Evolutionary conservation across 2,888 invertebrate species (phyloP).

Genomic region (Sinotaia quadrata): DNA sequence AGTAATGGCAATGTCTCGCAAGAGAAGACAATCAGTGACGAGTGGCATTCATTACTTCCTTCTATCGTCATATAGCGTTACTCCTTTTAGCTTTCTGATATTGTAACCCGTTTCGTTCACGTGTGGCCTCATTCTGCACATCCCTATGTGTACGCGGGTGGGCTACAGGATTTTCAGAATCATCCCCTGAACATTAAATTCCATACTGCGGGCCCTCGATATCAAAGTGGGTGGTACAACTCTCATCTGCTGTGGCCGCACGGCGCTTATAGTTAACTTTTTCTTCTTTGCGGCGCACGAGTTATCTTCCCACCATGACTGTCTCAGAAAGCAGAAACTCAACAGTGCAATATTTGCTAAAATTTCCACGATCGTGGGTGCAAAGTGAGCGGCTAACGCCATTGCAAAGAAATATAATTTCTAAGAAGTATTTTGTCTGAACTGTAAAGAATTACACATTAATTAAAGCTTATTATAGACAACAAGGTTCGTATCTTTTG

Average conservation of each 20-base stretch:
- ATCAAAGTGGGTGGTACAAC: conserved; percentile 29
- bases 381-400: conserved; percentile 26
- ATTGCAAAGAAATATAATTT: too few relatives aligned
- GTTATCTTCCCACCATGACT: neutral
- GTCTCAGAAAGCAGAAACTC: neutral
- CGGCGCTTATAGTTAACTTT: neutral
- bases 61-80: conserved; percentile 24
- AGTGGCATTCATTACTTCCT: conserved; percentile 28
- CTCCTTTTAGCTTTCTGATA: neutral
- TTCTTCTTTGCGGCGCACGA: neutral
- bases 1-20: neutral
- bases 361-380: conserved; percentile 22
- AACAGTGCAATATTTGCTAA: neutral
- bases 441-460: too few relatives aligned
- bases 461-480: too few relatives aligned
- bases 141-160: conserved; percentile 19
- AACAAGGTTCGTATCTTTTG: too few relatives aligned
- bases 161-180: conserved; percentile 12
- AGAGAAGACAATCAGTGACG: conserved; percentile 20
- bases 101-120: conserved; percentile 9
- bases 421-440: too few relatives aligned
- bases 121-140: conserved; percentile 19
- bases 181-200: conserved; percentile 25
- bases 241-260: neutral
- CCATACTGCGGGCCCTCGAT: conserved; percentile 3